Conservation (phyloP, 2,888 invertebrate genomes). For the Eupithecia dodoneata region DNA sequence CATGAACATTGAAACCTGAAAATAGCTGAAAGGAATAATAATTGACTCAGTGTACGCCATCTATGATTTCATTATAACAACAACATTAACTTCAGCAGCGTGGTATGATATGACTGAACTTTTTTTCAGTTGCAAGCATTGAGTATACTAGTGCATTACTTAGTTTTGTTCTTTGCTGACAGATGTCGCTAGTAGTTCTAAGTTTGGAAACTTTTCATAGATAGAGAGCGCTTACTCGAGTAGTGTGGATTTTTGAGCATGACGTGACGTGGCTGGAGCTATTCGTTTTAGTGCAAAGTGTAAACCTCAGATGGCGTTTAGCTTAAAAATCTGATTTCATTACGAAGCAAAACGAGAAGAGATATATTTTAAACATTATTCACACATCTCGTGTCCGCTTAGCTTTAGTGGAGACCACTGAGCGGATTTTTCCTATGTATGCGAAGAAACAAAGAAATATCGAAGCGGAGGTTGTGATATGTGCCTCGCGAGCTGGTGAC, state of each 20-base stretch:
- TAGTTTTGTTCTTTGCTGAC: not conserved
- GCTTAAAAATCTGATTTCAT: not conserved
- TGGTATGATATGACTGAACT: not conserved
- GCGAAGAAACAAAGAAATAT: no score
- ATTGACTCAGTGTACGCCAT: conserved; percentile 19
- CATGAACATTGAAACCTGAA: not conserved
- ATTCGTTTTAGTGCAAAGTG: not conserved
- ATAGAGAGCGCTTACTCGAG: not conserved
- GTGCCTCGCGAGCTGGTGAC: no score
- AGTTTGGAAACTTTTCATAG: not conserved
- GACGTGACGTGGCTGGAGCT: not conserved
- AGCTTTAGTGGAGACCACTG: no score
- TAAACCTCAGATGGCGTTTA: not conserved
- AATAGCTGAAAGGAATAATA: not conserved
- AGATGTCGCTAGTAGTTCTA: not conserved
- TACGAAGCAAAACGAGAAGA: no score
- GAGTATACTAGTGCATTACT: not conserved
- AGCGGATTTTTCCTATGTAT: no score
- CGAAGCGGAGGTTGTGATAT: no score
- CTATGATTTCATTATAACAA: conserved; percentile 13
- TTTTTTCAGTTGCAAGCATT: not conserved
- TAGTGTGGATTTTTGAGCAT: not conserved
- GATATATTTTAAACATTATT: no score
- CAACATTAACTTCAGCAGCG: not conserved
- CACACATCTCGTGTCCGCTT: no score